phyloP scores from a whole-genome alignment of 2,888 invertebrate genomes.

The Galerucella calmariensis region DNA sequence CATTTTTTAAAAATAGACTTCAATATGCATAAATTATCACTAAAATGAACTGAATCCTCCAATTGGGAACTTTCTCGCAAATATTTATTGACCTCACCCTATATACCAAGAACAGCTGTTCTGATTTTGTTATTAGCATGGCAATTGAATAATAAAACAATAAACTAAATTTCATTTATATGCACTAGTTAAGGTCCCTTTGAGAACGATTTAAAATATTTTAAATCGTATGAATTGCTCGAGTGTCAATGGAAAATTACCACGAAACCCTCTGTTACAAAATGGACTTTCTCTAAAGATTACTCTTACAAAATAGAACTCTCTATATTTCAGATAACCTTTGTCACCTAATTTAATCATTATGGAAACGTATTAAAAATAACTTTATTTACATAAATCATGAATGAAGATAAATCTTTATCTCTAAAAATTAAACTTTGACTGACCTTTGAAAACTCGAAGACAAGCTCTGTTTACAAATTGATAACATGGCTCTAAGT shows the following conservation, averaged over 20 bases:
- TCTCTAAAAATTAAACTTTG: constrained; percentile 17
- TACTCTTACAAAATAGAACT: not conserved
- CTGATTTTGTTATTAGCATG: not conserved
- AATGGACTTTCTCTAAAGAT: not conserved
- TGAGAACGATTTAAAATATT: not conserved
- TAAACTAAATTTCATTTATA: not conserved
- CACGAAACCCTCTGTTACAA: not conserved
- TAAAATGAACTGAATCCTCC: too few relatives aligned
- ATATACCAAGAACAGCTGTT: constrained; percentile 11
- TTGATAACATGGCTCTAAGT: constrained; percentile 54
- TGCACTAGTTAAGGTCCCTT: not conserved
- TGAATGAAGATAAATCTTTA: constrained; percentile 5
- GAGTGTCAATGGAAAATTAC: constrained; percentile 13
- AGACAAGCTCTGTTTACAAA: constrained; percentile 58
- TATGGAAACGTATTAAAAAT: not conserved
- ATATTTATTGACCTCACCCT: constrained; percentile 7
- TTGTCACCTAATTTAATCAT: not conserved
- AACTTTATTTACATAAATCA: not conserved
- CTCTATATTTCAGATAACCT: not conserved
- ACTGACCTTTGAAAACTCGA: constrained; percentile 60
- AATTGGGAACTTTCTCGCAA: not conserved
- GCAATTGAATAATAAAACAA: not conserved
- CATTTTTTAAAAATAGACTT: not conserved
- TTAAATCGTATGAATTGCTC: not conserved
- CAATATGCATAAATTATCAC: not conserved